phyloP scores from a whole-genome alignment of 2,888 invertebrate species.

The Napeogenes sylphis region DNA sequence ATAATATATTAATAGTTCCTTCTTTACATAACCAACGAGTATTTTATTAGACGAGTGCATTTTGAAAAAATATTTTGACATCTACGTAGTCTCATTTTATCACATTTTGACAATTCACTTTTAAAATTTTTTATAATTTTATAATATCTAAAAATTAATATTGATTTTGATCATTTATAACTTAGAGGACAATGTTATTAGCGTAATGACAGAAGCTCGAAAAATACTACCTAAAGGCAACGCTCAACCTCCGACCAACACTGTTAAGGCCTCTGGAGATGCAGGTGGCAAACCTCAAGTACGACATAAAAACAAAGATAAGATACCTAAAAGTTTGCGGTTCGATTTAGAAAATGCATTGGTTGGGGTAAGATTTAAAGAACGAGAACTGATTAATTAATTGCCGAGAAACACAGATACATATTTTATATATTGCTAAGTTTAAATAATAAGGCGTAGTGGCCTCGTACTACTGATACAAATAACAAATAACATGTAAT shows the following conservation, averaged over 20 bases:
- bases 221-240: conserved; percentile 35
- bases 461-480: too few relatives aligned
- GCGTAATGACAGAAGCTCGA: conserved; percentile 28
- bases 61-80: not conserved
- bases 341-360: conserved; percentile 66
- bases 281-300: conserved; percentile 28
- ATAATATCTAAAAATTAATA: conserved; percentile 8
- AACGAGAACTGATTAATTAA: not conserved
- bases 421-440: too few relatives aligned
- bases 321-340: conserved; percentile 57
- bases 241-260: conserved; percentile 24
- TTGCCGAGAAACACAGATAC: too few relatives aligned
- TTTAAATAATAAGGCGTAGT: too few relatives aligned
- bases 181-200: conserved; percentile 13
- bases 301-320: conserved; percentile 44
- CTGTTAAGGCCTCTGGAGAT: conserved; percentile 27
- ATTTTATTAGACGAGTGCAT: not conserved
- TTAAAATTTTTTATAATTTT: conserved; percentile 11
- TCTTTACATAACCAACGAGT: not conserved
- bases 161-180: conserved; percentile 1
- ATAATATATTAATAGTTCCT: too few relatives aligned
- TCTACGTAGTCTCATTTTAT: not conserved
- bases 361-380: conserved; percentile 54
- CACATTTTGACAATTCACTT: conserved; percentile 14
- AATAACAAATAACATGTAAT: too few relatives aligned